phyloP scores from a whole-genome alignment of 2,797 vertebrate genomes.

The Aselliscus stoliczkanus region DNA sequence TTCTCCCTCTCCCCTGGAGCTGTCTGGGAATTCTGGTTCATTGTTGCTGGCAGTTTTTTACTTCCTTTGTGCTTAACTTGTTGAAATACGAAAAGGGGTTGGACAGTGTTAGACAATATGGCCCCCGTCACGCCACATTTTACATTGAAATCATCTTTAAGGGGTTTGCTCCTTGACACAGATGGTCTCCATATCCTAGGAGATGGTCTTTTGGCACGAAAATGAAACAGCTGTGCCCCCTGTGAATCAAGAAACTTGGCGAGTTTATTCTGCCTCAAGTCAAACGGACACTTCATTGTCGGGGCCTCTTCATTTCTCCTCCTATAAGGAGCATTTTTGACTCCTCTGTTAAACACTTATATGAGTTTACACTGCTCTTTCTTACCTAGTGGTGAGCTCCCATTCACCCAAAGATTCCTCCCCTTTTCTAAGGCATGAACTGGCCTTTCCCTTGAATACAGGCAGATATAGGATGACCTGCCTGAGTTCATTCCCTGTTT shows the following conservation, averaged over 20 bases:
- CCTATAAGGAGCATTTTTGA: conserved; percentile 7
- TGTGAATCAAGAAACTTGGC: conserved; percentile 63
- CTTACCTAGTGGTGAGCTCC: background rate
- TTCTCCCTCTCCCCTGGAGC: conserved; percentile 69
- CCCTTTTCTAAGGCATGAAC: background rate
- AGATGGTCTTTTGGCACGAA: conserved; percentile 54
- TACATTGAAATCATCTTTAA: conserved; percentile 69
- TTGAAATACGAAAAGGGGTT: conserved; percentile 72
- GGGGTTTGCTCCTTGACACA: background rate
- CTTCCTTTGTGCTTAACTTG: conserved; percentile 74
- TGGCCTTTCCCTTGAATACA: conserved; percentile 10
- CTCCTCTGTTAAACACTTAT: conserved; percentile 9
- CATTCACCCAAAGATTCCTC: background rate
- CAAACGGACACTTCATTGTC: conserved; percentile 55
- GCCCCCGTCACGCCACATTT: conserved; percentile 71
- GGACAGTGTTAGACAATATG: conserved; percentile 74
- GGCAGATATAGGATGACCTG: background rate
- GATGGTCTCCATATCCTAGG: conserved; percentile 63
- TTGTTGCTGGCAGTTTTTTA: conserved; percentile 68
- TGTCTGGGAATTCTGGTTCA: conserved; percentile 71
- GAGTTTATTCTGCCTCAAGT: conserved; percentile 58
- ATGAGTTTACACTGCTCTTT: background rate
- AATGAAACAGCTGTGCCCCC: conserved; percentile 64
- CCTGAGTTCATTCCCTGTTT: background rate
- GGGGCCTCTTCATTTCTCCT: conserved; percentile 32